Evolutionary conservation across 2,888 invertebrate species (phyloP), one percentile per base, ranked within the genome.

Genomic region (Lissocephala sabroskyi): DNA sequence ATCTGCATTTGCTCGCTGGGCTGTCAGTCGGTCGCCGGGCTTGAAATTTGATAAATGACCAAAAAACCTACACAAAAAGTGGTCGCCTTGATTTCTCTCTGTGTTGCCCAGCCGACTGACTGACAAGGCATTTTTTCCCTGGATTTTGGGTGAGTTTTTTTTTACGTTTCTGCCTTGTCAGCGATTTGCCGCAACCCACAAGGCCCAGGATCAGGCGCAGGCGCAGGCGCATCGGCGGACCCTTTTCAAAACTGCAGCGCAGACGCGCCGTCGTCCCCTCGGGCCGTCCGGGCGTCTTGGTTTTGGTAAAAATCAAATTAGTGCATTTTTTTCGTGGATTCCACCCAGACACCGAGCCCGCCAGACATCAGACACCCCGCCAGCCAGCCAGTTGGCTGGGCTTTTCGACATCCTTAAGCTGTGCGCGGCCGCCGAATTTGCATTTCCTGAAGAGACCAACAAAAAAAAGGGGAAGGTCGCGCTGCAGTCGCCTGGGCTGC

Each of bases 31-130:
- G 56, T 50, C 48, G 45, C 52, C 46, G 57, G 44, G 57, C 59
- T 65, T 65, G 77, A 74, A 77, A 71, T 71, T 77, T 71, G 77
- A 71, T 77, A 77, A 77, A 71, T 71, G 65, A 74, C 55, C 48
- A 56, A 51, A 51, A 57, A 56, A 32, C 11, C 13, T 10, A 40
- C 26, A 40, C 48, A 36, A 45, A 54, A 55, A 55, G 45, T 42
- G 40, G 49, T 48, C 48, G 59, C 42, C 36, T 44, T 36, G 44
- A 5, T 23, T 23, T 23, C 23, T 23, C 23, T 23, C 23, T 23
- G 3, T 23, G 3, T 23, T 23, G 3, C n/a, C n/a, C n/a, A n/a
- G n/a, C n/a, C n/a, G n/a, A n/a, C n/a, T n/a, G n/a, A n/a, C n/a
- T n/a, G n/a, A n/a, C 26, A 26, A 26, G 9, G 26, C 26, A 26